These are phyloP conservation scores for Xiphophorus birchmanni DNA, from an alignment of 2,797 vertebrate genomes.

Conservation along the genomic window DNA sequence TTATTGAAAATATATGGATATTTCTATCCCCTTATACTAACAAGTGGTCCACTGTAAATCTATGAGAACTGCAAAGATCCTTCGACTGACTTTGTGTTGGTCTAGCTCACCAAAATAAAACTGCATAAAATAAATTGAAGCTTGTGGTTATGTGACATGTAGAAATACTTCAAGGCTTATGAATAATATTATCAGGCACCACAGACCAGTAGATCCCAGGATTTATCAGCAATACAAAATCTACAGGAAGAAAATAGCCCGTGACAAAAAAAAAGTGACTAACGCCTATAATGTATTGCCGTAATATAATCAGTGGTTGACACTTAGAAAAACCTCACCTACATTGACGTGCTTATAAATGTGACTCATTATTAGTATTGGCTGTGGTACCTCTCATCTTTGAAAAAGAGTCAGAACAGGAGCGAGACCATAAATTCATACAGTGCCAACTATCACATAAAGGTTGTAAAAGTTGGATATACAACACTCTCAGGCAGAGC, in stretches of 20 bases:
- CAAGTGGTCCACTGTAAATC: neutral
- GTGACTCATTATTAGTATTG: neutral
- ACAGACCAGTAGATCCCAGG: conserved; percentile 16
- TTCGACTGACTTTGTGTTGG: neutral
- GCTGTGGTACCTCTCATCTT: neutral
- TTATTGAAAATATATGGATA: neutral
- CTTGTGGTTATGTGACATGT: neutral
- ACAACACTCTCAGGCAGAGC: conserved; percentile 24
- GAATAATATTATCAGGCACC: neutral
- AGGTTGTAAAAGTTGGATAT: conserved; percentile 12
- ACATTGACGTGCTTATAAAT: neutral
- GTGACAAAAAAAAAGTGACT: neutral
- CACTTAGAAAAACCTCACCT: neutral
- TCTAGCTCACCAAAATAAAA: neutral
- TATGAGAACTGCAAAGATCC: neutral
- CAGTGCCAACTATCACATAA: neutral
- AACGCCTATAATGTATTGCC: neutral
- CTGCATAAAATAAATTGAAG: neutral
- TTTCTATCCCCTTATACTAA: neutral
- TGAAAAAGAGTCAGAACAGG: conserved; percentile 7
- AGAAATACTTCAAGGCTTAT: neutral
- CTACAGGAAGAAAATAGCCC: conserved; percentile 4
- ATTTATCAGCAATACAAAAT: conserved; percentile 23
- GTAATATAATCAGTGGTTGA: neutral
- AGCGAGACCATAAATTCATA: conserved; percentile 14